Percentiles rank a stretch among this genome's conserved stretches.
These are phyloP conservation scores for Platycnemis pennipes DNA, from an alignment of 2,888 invertebrate genomes.

Conservation along the genomic window DNA sequence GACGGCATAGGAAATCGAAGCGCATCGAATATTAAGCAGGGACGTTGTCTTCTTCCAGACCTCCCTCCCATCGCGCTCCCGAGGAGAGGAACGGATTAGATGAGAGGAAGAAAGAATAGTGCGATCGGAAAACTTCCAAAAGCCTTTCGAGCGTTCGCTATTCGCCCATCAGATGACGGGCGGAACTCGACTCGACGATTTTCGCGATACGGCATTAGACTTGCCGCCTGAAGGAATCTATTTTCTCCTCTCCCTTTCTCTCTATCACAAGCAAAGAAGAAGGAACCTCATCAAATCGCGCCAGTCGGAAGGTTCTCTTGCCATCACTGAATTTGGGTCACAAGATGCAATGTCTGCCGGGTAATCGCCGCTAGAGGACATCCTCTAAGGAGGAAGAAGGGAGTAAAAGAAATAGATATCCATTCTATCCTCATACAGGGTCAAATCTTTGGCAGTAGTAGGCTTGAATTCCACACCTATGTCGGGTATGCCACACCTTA, in stretches of 20 bases:
- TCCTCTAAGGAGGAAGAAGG: background rate
- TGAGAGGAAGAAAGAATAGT: too few species aligned
- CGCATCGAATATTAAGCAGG: conserved; percentile 16
- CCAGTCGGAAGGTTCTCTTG: background rate
- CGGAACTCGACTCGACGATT: background rate
- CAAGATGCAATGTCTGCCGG: background rate
- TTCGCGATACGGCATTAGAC: background rate
- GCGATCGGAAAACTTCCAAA: background rate
- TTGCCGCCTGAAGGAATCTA: background rate
- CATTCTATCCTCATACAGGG: background rate
- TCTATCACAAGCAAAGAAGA: background rate
- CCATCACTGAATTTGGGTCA: background rate
- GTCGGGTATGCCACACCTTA: background rate
- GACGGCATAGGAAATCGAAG: background rate
- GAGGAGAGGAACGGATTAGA: background rate
- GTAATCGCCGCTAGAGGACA: background rate
- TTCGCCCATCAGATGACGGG: background rate
- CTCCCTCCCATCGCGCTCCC: background rate
- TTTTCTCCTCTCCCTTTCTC: background rate
- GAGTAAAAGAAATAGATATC: background rate
- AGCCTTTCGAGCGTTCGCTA: too few species aligned
- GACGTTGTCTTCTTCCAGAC: background rate
- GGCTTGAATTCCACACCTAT: background rate
- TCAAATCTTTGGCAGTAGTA: background rate
- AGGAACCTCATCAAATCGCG: background rate